Evolutionary conservation across 2,797 vertebrate species (phyloP).

Genomic region (Paedocypris micromegethes): DNA sequence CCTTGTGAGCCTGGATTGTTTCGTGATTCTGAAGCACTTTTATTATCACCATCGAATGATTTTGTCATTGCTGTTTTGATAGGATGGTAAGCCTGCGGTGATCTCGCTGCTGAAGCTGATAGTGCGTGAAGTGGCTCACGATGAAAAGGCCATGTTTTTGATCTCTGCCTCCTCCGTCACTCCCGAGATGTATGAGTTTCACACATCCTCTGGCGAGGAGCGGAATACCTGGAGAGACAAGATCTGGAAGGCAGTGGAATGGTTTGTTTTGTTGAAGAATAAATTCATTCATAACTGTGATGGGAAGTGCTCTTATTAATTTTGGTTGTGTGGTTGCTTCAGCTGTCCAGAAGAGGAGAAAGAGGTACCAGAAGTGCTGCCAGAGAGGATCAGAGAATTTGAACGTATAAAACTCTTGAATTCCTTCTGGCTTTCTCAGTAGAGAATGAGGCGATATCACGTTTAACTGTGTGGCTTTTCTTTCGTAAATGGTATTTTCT

Average conservation of each 20-base stretch:
- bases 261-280: slow-evolving; percentile 58
- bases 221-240: slow-evolving; percentile 75
- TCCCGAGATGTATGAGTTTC: slow-evolving; percentile 91
- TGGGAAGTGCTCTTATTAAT: not conserved
- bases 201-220: slow-evolving; percentile 78
- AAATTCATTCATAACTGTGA: too few relatives aligned
- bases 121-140: slow-evolving; percentile 85
- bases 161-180: slow-evolving; percentile 76
- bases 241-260: slow-evolving; percentile 80
- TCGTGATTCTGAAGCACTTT: not conserved
- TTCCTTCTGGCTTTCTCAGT: not conserved
- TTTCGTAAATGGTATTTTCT: slow-evolving; percentile 4
- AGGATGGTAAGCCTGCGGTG: slow-evolving; percentile 86
- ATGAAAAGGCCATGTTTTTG: slow-evolving; percentile 87
- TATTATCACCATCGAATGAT: not conserved
- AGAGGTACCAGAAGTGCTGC: slow-evolving; percentile 59
- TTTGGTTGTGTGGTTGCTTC: slow-evolving; percentile 13
- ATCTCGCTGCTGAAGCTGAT: slow-evolving; percentile 86
- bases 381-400: slow-evolving; percentile 64
- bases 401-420: slow-evolving; percentile 68
- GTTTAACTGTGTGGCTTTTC: not conserved
- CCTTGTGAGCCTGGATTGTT: slow-evolving; percentile 69
- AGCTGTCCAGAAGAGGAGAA: slow-evolving; percentile 75
- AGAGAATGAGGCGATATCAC: not conserved
- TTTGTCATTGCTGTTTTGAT: not conserved